A percentile compares a stretch with the other conserved stretches of the same genome.
These are phyloP conservation scores for Lochmaea crataegi DNA, from an alignment of 2,888 invertebrate genomes.

Conservation along the genomic window DNA sequence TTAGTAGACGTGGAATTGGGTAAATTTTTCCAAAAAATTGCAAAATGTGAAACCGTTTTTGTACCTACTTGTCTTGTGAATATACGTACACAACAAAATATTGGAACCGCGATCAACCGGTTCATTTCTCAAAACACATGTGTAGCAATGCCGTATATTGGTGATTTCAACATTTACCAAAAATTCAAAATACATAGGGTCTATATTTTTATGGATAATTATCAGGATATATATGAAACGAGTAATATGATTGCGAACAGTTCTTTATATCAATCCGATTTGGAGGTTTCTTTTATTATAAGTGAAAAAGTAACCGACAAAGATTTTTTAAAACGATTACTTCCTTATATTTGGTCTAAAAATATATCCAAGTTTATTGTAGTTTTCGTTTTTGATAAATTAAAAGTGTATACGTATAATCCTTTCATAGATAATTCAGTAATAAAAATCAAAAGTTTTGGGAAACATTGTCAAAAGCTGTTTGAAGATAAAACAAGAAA, in stretches of 20 bases:
- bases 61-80: slow-evolving; percentile 6
- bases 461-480: slow-evolving; percentile 12
- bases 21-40: slow-evolving; percentile 9
- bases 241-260: slow-evolving; percentile 4
- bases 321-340: slow-evolving; percentile 18
- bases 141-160: not conserved
- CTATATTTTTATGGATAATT: slow-evolving; percentile 5
- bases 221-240: not conserved
- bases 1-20: slow-evolving; percentile 7
- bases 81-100: not conserved
- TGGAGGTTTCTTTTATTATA: slow-evolving; percentile 35
- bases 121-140: slow-evolving; percentile 24
- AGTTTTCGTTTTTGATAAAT: slow-evolving; percentile 29
- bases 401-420: slow-evolving; percentile 35
- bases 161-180: not conserved
- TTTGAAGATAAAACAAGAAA: slow-evolving; percentile 31
- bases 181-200: slow-evolving; percentile 6
- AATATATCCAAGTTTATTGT: slow-evolving; percentile 37
- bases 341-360: slow-evolving; percentile 35
- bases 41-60: not conserved
- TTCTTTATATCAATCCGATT: not conserved
- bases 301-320: slow-evolving; percentile 15
- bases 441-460: slow-evolving; percentile 11
- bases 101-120: slow-evolving; percentile 10
- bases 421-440: slow-evolving; percentile 31